Conservation (phyloP, 2,113 vertebrate species). For the Catharus fuscescens region DNA sequence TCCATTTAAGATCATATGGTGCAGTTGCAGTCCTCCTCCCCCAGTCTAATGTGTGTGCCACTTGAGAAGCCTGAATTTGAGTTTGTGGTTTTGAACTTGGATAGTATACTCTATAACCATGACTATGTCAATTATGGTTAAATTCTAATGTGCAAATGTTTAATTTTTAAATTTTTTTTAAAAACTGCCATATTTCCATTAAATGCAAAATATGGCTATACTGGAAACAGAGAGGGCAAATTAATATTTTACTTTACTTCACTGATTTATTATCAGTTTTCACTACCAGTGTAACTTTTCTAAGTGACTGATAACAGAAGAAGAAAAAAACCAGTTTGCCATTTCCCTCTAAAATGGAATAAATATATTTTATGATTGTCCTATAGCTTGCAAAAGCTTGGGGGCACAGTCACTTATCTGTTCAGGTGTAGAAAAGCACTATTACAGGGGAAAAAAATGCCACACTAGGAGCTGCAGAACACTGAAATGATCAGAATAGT, state of each 20-base stretch:
- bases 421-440: neutral
- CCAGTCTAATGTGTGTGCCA: neutral
- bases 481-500: neutral
- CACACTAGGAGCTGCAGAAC: neutral
- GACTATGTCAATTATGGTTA: neutral
- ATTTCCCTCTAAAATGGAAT: neutral
- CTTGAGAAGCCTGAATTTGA: neutral
- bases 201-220: neutral
- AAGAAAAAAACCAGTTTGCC: neutral
- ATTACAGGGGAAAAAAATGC: neutral
- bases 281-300: neutral
- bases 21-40: neutral
- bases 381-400: neutral
- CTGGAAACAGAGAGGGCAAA: neutral
- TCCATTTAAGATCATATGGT: neutral
- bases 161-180: neutral
- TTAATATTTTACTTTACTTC: neutral
- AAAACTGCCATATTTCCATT: neutral
- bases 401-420: neutral
- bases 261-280: neutral
- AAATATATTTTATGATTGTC: neutral
- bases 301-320: neutral
- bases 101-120: neutral
- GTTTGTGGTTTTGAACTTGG: neutral
- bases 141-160: neutral